Percentiles rank a stretch among this genome's conserved stretches.
phyloP scores from a whole-genome alignment of 2,113 vertebrate species.

The Embiotoca jacksoni region DNA sequence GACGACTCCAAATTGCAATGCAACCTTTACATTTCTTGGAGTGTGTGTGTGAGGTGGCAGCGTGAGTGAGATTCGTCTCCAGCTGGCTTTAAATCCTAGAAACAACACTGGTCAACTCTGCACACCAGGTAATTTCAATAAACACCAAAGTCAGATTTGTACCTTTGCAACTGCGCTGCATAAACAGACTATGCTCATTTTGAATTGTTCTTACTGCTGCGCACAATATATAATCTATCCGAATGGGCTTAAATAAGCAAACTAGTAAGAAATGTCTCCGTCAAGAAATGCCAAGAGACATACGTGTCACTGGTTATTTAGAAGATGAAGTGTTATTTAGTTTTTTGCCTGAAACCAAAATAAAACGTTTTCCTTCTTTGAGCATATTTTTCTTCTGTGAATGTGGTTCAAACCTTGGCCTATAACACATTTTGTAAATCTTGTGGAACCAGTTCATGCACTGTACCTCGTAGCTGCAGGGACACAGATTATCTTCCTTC shows the following conservation, averaged over 20 bases:
- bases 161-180: conserved; percentile 43
- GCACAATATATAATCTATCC: conserved; percentile 54
- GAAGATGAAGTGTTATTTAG: conserved; percentile 76
- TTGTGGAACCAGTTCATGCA: conserved; percentile 69
- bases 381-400: conserved; percentile 76
- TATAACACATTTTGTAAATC: conserved; percentile 61
- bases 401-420: conserved; percentile 70
- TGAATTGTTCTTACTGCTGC: conserved; percentile 42
- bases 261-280: conserved; percentile 48
- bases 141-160: conserved; percentile 69
- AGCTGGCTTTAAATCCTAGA: conserved; percentile 60
- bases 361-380: conserved; percentile 60
- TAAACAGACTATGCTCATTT: conserved; percentile 35
- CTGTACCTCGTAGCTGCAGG: conserved; percentile 63
- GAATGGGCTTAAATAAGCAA: conserved; percentile 69
- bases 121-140: conserved; percentile 63
- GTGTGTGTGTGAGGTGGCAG: conserved; percentile 55
- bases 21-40: conserved; percentile 43
- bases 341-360: conserved; percentile 70
- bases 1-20: conserved; percentile 13
- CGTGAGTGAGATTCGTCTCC: conserved; percentile 50
- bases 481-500: conserved; percentile 49
- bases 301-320: conserved; percentile 65
- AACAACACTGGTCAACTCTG: conserved; percentile 48
- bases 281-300: conserved; percentile 70